A percentile compares a stretch with the other conserved stretches of the same genome.
Conservation (phyloP, 92 coral and sea anemone genomes). For the Muricea muricata region DNA sequence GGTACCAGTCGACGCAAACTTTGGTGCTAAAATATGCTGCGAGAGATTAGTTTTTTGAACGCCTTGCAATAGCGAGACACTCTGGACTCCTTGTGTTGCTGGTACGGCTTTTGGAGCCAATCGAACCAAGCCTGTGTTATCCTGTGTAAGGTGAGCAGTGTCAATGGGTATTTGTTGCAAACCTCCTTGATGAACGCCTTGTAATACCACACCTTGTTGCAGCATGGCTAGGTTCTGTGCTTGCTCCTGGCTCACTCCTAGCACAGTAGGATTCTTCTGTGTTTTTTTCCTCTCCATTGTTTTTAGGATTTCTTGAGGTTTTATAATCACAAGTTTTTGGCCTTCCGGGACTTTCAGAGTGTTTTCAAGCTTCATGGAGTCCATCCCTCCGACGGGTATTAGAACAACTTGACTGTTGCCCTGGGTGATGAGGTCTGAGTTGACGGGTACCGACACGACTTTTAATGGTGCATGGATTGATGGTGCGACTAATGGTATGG, state of each 20-base stretch:
- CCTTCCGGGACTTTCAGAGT: conserved; percentile 26
- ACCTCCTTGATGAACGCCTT: not conserved
- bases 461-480: conserved; percentile 1
- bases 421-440: conserved; percentile 1
- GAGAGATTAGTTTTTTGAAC: not conserved
- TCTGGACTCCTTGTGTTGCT: not conserved
- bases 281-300: not conserved
- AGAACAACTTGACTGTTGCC: conserved; percentile 12
- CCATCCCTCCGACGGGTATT: conserved; percentile 7
- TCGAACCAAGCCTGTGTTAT: not conserved
- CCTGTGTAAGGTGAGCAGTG: not conserved
- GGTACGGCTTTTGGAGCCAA: not conserved
- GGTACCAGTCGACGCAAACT: no score
- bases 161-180: not conserved
- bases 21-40: no score
- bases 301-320: conserved; percentile 24
- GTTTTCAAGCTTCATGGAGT: not conserved
- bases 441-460: conserved; percentile 7
- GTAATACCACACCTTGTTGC: not conserved
- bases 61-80: not conserved
- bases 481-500: not conserved
- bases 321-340: conserved; percentile 30
- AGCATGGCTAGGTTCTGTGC: not conserved
- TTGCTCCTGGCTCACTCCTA: not conserved
- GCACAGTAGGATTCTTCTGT: not conserved